A percentile compares a stretch with the other conserved stretches of the same genome.
These are phyloP conservation scores for Tinamus major DNA, from an alignment of 2,797 vertebrate genomes.

Conservation along the genomic window DNA sequence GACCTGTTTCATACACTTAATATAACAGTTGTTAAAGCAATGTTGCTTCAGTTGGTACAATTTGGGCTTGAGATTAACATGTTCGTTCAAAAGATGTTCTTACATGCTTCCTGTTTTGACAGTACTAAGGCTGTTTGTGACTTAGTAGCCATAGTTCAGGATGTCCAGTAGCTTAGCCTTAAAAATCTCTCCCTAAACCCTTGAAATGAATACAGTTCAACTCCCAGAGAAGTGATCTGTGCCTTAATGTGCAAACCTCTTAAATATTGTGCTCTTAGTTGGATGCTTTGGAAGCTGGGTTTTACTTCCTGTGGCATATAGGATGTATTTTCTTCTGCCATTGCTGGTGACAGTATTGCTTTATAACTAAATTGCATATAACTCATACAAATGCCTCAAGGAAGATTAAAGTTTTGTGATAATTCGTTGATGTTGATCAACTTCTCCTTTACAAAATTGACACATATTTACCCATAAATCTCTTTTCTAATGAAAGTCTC, in stretches of 20 bases:
- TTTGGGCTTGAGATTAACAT: not conserved
- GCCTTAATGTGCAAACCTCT: fast-evolving
- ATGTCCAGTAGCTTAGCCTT: not conserved
- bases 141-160: not conserved
- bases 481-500: not conserved
- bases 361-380: not conserved
- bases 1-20: not conserved
- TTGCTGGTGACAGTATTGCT: fast-evolving
- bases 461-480: not conserved
- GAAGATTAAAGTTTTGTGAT: not conserved
- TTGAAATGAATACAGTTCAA: not conserved
- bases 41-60: not conserved
- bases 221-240: not conserved
- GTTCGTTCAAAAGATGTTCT: not conserved
- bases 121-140: not conserved
- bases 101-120: not conserved
- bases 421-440: not conserved
- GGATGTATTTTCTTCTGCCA: not conserved
- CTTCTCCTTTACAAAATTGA: not conserved
- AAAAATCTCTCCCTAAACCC: not conserved
- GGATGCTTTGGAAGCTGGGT: not conserved
- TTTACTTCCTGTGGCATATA: not conserved
- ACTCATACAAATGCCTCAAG: not conserved
- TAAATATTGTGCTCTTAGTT: not conserved
- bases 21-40: fast-evolving